Percentiles rank a stretch among this genome's conserved stretches.
Conservation (phyloP, 2,888 invertebrate species). For the Agriopis leucophaearia region DNA sequence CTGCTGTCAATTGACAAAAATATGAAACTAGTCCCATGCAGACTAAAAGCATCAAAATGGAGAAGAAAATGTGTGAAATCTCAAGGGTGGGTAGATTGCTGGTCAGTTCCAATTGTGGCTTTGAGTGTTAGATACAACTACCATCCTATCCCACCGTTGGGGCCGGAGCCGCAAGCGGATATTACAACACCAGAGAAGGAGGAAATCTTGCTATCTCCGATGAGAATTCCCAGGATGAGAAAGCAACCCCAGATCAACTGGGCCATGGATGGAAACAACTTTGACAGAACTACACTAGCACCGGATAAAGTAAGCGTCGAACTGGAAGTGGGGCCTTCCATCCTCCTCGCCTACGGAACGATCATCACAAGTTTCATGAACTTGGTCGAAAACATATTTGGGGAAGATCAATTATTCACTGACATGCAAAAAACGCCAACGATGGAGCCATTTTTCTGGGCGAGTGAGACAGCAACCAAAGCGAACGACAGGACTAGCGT, state of each 20-base stretch:
- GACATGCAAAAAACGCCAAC: conserved; percentile 93
- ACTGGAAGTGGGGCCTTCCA: conserved; percentile 97
- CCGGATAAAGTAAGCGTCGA: conserved; percentile 97
- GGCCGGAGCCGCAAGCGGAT: conserved; percentile 95
- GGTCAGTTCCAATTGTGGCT: conserved; percentile 98
- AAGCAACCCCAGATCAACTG: conserved; percentile 90
- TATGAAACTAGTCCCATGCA: conserved; percentile 92
- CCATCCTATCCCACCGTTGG: conserved; percentile 96
- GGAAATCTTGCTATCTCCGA: conserved; percentile 95
- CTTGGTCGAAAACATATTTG: conserved; percentile 98
- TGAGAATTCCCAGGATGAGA: conserved; percentile 93
- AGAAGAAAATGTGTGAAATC: conserved; percentile 91
- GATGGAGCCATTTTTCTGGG: conserved; percentile 72
- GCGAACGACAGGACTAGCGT: conserved; percentile 73
- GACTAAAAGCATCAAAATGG: conserved; percentile 89
- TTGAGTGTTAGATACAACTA: conserved; percentile 96
- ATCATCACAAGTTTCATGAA: conserved; percentile 95
- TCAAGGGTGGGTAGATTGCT: conserved; percentile 97
- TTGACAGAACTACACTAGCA: conserved; percentile 94
- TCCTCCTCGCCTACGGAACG: conserved; percentile 96
- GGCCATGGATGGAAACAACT: conserved; percentile 90
- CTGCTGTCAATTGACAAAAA: conserved; percentile 94
- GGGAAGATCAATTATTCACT: conserved; percentile 97
- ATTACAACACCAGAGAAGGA: conserved; percentile 98
- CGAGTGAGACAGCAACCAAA: conserved; percentile 74